These are phyloP conservation scores for Eulithis prunata DNA, from an alignment of 2,888 invertebrate genomes.

Conservation along the genomic window DNA sequence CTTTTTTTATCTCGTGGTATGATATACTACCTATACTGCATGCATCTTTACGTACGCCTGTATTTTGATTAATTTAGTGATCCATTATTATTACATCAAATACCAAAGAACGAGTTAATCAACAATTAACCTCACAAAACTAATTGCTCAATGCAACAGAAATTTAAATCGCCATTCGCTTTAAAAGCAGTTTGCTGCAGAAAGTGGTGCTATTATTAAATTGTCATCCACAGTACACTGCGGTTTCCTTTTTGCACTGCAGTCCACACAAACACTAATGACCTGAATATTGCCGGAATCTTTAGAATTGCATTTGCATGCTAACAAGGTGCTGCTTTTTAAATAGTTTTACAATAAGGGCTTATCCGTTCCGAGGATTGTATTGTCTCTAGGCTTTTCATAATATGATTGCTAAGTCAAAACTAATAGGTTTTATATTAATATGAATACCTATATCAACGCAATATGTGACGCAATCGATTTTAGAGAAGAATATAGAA, in stretches of 20 bases:
- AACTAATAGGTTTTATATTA: too few species aligned
- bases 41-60: too few species aligned
- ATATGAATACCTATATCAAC: too few species aligned
- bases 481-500: too few species aligned
- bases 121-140: not conserved
- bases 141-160: slow-evolving; percentile 17
- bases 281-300: slow-evolving; percentile 70
- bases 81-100: too few species aligned
- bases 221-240: slow-evolving; percentile 51
- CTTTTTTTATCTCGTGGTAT: too few species aligned
- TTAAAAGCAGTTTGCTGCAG: slow-evolving; percentile 45
- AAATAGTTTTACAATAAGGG: slow-evolving; percentile 53
- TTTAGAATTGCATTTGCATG: slow-evolving; percentile 70
- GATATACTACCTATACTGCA: too few species aligned
- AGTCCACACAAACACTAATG: slow-evolving; percentile 70
- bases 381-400: too few species aligned
- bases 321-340: slow-evolving; percentile 68
- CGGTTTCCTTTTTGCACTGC: slow-evolving; percentile 60
- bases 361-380: not conserved
- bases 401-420: too few species aligned
- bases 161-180: slow-evolving; percentile 30
- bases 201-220: slow-evolving; percentile 53
- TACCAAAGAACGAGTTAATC: not conserved
- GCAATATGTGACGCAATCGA: too few species aligned
- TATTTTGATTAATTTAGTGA: too few species aligned